Conservation (phyloP, 2,797 vertebrate species). For the Tarsius wallacei region DNA sequence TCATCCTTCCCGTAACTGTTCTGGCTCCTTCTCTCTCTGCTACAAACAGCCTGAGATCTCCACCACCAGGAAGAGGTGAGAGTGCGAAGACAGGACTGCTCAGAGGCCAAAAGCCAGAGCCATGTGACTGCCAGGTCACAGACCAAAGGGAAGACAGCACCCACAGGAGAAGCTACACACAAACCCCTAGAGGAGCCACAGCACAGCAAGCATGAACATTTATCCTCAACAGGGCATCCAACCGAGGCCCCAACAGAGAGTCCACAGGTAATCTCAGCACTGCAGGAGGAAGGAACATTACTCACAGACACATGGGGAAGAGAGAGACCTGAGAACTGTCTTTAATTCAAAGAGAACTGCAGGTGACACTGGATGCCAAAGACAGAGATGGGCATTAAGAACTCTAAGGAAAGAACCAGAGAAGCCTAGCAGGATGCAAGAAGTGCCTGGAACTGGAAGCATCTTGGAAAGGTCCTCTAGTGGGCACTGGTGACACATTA, state of each 20-base stretch:
- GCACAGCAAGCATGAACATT: fast-evolving
- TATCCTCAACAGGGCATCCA: fast-evolving
- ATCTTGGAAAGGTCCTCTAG: background rate
- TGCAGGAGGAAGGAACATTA: fast-evolving
- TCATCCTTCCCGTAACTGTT: too few relatives aligned
- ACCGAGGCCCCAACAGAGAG: background rate
- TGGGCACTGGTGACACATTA: fast-evolving
- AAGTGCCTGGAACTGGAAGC: background rate
- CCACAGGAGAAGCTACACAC: background rate
- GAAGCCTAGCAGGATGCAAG: background rate
- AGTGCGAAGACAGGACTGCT: background rate
- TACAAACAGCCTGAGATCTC: background rate
- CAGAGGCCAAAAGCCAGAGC: background rate
- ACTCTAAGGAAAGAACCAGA: background rate
- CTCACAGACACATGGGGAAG: background rate
- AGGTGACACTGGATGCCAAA: background rate
- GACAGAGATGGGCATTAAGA: background rate
- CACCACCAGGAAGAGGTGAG: fast-evolving
- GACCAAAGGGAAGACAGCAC: background rate
- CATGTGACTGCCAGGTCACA: background rate
- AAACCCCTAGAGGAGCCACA: too few relatives aligned
- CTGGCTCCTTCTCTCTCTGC: background rate
- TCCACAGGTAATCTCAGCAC: background rate
- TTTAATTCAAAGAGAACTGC: background rate
- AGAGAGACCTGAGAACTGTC: background rate